Conservation (phyloP, 1,140 invertebrate genomes). For the Notospermus geniculatus region DNA sequence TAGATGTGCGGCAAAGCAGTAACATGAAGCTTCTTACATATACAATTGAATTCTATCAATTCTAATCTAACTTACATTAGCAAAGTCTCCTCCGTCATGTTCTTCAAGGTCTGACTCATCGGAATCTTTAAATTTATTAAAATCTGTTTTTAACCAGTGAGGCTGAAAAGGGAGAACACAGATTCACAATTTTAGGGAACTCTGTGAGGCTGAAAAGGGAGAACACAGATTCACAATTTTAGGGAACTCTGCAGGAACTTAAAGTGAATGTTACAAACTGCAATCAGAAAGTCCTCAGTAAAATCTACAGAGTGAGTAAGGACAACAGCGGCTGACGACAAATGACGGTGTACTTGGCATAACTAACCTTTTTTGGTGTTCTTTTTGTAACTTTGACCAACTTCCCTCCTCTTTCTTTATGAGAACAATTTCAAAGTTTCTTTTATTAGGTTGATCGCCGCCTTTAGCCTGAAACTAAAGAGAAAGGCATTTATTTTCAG, state of each 20-base stretch:
- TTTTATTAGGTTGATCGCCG: conserved; percentile 59
- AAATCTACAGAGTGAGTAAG: too few species aligned
- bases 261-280: too few species aligned
- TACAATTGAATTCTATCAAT: not conserved
- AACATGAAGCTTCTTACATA: not conserved
- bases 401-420: conserved; percentile 71
- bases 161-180: conserved; percentile 54
- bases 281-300: too few species aligned
- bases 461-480: conserved; percentile 56
- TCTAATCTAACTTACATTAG: conserved; percentile 58
- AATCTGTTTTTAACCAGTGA: conserved; percentile 96
- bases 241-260: conserved; percentile 69
- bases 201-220: conserved; percentile 65
- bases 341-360: not conserved
- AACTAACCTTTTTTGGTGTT: conserved; percentile 73
- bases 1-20: too few species aligned
- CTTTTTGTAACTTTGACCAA: conserved; percentile 85
- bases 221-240: not conserved
- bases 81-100: conserved; percentile 46
- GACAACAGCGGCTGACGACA: too few species aligned
- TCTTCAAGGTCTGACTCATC: conserved; percentile 73
- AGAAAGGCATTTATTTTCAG: too few species aligned
- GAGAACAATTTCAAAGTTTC: conserved; percentile 76
- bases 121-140: conserved; percentile 96
- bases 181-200: not conserved